Evolutionary conservation across 1,140 invertebrate genomes (phyloP).

Genomic region (Bilobella aurantiaca): DNA sequence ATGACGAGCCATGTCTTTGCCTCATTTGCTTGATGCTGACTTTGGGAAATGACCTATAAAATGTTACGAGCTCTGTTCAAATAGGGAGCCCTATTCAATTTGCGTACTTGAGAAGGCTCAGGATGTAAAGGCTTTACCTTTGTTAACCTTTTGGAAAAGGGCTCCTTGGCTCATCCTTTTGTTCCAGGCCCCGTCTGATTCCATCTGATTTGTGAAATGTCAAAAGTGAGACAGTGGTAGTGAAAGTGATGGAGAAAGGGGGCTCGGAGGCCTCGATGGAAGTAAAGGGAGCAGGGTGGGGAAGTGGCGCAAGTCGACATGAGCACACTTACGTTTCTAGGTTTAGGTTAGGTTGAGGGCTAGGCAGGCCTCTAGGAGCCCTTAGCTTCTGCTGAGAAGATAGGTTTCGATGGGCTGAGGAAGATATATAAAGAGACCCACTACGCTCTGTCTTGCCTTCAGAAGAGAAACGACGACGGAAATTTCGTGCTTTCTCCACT

Average conservation of each 20-base stretch:
- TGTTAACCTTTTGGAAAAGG: not conserved
- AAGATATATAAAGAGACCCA: not conserved
- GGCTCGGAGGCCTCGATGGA: too few relatives aligned
- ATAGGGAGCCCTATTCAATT: too few relatives aligned
- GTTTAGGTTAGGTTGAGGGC: not conserved
- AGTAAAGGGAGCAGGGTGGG: not conserved
- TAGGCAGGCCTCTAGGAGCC: not conserved
- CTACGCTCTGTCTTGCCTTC: not conserved
- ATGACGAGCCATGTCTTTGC: too few relatives aligned
- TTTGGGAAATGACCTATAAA: too few relatives aligned
- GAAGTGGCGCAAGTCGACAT: not conserved
- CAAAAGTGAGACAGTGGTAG: constrained; percentile 23
- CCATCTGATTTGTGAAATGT: constrained; percentile 14
- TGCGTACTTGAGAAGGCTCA: too few relatives aligned
- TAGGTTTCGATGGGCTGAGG: too few relatives aligned
- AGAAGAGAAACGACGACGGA: not conserved
- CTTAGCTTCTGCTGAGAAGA: not conserved
- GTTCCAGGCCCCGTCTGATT: not conserved
- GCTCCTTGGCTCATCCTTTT: not conserved
- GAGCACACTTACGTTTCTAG: too few relatives aligned
- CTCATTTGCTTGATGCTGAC: too few relatives aligned
- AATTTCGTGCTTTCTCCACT: not conserved
- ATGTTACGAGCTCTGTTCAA: too few relatives aligned
- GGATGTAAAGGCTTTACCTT: too few relatives aligned
- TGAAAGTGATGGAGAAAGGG: too few relatives aligned